phyloP scores from a whole-genome alignment of 2,888 invertebrate species.

The Oegoconia quadripuncta region DNA sequence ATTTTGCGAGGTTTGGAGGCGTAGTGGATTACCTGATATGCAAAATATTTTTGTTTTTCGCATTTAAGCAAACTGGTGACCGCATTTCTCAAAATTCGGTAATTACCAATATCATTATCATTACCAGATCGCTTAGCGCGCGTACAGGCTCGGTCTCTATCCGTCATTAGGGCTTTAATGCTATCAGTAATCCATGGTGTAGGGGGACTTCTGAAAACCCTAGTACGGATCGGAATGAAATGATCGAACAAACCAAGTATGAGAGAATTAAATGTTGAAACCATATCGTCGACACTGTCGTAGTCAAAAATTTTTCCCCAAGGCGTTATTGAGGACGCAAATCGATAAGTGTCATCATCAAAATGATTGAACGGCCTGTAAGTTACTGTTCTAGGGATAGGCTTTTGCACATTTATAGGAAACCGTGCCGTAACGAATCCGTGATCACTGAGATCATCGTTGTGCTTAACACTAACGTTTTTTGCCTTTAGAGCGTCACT shows the following conservation, averaged over 20 bases:
- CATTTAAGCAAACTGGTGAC: not conserved
- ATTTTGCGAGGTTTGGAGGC: not conserved
- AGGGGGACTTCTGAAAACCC: conserved; percentile 1
- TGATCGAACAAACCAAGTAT: conserved; percentile 7
- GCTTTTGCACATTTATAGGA: not conserved
- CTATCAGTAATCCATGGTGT: conserved; percentile 6
- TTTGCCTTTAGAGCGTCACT: not conserved
- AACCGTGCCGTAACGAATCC: not conserved
- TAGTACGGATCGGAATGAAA: conserved; percentile 2
- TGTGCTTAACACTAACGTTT: not conserved
- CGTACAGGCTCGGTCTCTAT: conserved; percentile 1
- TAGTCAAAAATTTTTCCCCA: not conserved
- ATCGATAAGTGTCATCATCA: not conserved
- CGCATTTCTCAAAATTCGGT: not conserved
- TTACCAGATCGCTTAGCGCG: not conserved
- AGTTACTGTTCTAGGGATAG: not conserved
- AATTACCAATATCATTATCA: not conserved
- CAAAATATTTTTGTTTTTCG: conserved; percentile 2
- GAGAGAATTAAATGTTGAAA: not conserved
- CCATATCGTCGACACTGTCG: not conserved
- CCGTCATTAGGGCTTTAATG: not conserved
- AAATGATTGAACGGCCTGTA: conserved; percentile 1
- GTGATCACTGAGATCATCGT: conserved; percentile 1
- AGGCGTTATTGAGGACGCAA: conserved; percentile 1
- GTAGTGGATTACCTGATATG: not conserved